phyloP scores from a whole-genome alignment of 1,140 invertebrate species.

The Palaemon carinicauda region DNA sequence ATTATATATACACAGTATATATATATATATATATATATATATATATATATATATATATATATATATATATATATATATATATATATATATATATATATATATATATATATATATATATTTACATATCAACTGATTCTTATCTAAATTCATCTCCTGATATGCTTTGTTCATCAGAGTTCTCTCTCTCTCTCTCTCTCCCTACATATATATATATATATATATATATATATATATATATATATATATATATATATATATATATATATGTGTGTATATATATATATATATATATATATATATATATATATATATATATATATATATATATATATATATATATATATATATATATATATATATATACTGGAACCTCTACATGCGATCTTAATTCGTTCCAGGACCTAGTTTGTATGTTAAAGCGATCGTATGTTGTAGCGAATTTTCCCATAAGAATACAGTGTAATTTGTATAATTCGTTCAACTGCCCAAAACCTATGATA shows the following conservation, averaged over 20 bases:
- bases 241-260: constrained; percentile 19
- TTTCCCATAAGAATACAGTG: too few relatives aligned
- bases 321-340: constrained; percentile 19
- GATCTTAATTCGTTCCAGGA: too few relatives aligned
- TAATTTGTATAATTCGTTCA: too few relatives aligned
- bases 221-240: constrained; percentile 19
- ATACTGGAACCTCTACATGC: too few relatives aligned
- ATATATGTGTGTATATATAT: constrained; percentile 6
- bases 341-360: constrained; percentile 19
- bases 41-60: constrained; percentile 15
- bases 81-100: constrained; percentile 19
- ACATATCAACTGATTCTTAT: neutral
- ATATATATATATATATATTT: constrained; percentile 16
- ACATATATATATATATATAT: constrained; percentile 16
- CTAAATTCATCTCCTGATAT: neutral
- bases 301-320: constrained; percentile 19
- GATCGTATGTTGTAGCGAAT: too few relatives aligned
- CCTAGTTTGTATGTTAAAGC: too few relatives aligned
- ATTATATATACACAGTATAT: too few relatives aligned
- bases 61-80: constrained; percentile 16
- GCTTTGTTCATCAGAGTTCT: too few relatives aligned
- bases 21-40: constrained; percentile 19
- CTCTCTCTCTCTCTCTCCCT: too few relatives aligned
- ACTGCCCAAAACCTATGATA: too few relatives aligned
- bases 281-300: constrained; percentile 19